These are phyloP conservation scores for Callitettix versicolor DNA, from an alignment of 1,140 invertebrate species.

Conservation along the genomic window DNA sequence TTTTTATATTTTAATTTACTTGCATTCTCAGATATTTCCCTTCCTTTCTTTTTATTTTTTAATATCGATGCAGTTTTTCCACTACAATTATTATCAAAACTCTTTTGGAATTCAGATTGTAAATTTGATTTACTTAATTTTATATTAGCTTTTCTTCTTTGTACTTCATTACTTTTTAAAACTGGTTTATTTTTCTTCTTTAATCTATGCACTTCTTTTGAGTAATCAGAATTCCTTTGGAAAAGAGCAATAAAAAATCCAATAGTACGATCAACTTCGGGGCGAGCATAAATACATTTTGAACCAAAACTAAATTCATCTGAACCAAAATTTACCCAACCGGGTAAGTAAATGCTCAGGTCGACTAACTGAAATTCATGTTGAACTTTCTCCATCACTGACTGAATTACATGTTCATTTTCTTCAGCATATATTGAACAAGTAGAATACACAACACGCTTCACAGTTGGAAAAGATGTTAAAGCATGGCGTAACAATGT, in stretches of 20 bases:
- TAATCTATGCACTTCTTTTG: too few relatives aligned
- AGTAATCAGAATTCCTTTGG: conserved; percentile 37
- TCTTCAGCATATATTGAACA: conserved; percentile 84
- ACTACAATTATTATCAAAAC: too few relatives aligned
- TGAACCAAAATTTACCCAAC: conserved; percentile 56
- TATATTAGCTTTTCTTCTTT: too few relatives aligned
- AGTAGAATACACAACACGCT: conserved; percentile 87
- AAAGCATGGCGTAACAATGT: conserved; percentile 78
- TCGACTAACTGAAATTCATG: conserved; percentile 51
- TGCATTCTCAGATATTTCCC: too few relatives aligned
- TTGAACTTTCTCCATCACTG: conserved; percentile 39
- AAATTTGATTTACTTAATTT: too few relatives aligned
- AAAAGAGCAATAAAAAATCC: conserved; percentile 93
- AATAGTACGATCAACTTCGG: conserved; percentile 68
- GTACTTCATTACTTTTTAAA: too few relatives aligned
- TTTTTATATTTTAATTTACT: too few relatives aligned
- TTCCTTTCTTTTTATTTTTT: too few relatives aligned
- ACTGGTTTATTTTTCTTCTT: too few relatives aligned
- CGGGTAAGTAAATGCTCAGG: conserved; percentile 39
- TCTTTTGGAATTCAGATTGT: too few relatives aligned
- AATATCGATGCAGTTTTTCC: too few relatives aligned
- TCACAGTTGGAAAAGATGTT: conserved; percentile 65
- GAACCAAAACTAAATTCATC: conserved; percentile 48
- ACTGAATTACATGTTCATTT: conserved; percentile 77
- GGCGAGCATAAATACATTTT: conserved; percentile 66